Base-by-base conservation (phyloP, 2,888 invertebrate genomes). In the Omphaloscelis lunosa region DNA sequence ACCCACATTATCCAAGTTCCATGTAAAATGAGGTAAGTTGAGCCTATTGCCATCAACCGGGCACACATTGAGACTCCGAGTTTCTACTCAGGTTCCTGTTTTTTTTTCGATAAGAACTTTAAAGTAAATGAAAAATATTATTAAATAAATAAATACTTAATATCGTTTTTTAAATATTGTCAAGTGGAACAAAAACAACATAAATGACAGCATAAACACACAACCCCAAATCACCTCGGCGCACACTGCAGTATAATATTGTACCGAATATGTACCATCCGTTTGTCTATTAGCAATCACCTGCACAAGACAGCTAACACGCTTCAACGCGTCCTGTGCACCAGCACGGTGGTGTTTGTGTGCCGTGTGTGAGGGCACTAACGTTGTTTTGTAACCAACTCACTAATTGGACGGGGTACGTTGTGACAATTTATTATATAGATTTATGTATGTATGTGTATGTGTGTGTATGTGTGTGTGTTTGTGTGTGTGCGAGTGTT, bases 271-370 rank as follows among this genome's bases (percentile, higher is more conserved):
- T 79, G 75, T 84, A 73, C 59, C 74, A 66, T 83, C 80, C 81
- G 81, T 82, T 81, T 89, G 89, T 86, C 86, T 89, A 89, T 87
- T 89, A 84, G 80, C 87, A 82, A 87, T 87, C 88, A 88, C 84
- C 88, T 89, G 89, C 83, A 86, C 79, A 84, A 88, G 88, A 89
- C 89, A 87, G 84, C 75, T 80, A 77, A 77, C 84, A 77, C 69
- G 86, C 63, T 79, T 79, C 86, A 68, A 84, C 82, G 84, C 79
- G 76, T 71, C 66, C 71, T 65, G 45, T 80, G 75, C 75, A 63
- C 71, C 39, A 45, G 71, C 73, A 72, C 73, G 41, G 53, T 61
- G n/a, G 53, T 77, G 78, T 83, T 79, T 78, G 79, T 78, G 67
- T 79, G 39, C 65, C 56, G 73, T 75, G 80, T 78, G 63, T 70